Percentiles rank a stretch among this genome's conserved stretches.
phyloP scores from a whole-genome alignment of 1,140 invertebrate species.

The Centruroides vittatus region DNA sequence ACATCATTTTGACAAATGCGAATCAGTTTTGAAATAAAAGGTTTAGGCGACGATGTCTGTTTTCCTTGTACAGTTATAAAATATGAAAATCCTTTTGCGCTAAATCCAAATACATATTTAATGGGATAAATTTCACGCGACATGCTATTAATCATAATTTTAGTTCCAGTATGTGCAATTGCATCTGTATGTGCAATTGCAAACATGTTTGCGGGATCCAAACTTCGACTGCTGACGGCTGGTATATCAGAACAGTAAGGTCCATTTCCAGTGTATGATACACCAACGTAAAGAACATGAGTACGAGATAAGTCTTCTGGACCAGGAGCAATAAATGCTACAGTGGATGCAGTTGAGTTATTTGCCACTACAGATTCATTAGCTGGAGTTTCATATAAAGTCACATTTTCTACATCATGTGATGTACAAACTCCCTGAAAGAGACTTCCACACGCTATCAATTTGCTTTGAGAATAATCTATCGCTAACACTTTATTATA shows the following conservation, averaged over 20 bases:
- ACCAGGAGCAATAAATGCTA: conserved; percentile 91
- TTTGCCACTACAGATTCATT: conserved; percentile 87
- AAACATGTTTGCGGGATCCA: conserved; percentile 70
- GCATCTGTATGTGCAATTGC: conserved; percentile 77
- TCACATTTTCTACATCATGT: no score
- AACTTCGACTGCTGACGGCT: conserved; percentile 81
- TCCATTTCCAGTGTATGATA: conserved; percentile 82
- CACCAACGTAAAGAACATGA: conserved; percentile 92
- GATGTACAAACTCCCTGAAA: no score
- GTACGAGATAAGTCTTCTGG: conserved; percentile 50
- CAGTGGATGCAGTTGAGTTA: conserved; percentile 82
- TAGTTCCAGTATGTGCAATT: conserved; percentile 78
- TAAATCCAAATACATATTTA: conserved; percentile 91
- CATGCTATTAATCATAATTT: conserved; percentile 79
- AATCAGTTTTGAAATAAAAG: conserved; percentile 84
- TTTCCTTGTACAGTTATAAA: conserved; percentile 74
- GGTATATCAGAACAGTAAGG: conserved; percentile 87
- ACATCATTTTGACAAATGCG: conserved; percentile 90
- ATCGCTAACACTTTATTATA: no score
- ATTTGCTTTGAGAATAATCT: no score
- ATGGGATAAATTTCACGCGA: conserved; percentile 83
- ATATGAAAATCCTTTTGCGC: conserved; percentile 89
- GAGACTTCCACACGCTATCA: no score
- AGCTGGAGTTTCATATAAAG: conserved; percentile 58
- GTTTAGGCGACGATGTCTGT: conserved; percentile 25